Conservation (phyloP, 2,888 invertebrate genomes). For the Proisotoma minuta region DNA sequence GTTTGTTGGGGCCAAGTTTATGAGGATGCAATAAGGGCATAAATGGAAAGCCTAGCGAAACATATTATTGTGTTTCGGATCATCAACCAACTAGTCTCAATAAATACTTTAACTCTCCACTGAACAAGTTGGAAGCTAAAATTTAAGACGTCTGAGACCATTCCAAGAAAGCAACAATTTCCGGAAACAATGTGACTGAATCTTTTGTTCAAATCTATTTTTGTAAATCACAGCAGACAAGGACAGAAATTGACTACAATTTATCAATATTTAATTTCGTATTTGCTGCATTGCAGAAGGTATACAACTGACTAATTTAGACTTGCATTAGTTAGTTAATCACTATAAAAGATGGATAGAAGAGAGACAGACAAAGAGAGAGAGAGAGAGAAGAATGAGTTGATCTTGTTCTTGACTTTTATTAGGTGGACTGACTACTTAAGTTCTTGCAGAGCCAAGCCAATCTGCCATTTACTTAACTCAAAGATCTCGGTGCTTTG, state of each 20-base stretch:
- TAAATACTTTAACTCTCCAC: slow-evolving; percentile 45
- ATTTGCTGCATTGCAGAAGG: not conserved
- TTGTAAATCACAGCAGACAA: too few species aligned
- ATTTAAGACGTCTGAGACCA: too few species aligned
- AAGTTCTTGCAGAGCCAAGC: not conserved
- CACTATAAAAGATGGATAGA: not conserved
- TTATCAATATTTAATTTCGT: not conserved
- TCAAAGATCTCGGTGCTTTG: not conserved
- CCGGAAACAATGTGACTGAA: too few species aligned
- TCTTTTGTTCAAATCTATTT: too few species aligned
- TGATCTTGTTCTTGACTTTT: not conserved
- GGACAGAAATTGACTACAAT: too few species aligned
- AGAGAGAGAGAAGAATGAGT: not conserved
- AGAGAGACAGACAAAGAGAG: not conserved
- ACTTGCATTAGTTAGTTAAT: too few species aligned
- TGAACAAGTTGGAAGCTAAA: too few species aligned
- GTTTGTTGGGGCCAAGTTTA: not conserved
- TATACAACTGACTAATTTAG: not conserved
- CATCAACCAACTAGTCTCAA: slow-evolving; percentile 48
- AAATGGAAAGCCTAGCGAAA: too few species aligned
- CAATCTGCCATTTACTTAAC: too few species aligned
- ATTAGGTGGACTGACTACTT: not conserved
- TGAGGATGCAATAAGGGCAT: not conserved
- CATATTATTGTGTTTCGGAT: slow-evolving; percentile 48
- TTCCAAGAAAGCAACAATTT: too few species aligned